Evolutionary conservation across 30 jellyfish, hydroid and myxozoan species (phyloP).

Genomic region (Catostylus mosaicus): DNA sequence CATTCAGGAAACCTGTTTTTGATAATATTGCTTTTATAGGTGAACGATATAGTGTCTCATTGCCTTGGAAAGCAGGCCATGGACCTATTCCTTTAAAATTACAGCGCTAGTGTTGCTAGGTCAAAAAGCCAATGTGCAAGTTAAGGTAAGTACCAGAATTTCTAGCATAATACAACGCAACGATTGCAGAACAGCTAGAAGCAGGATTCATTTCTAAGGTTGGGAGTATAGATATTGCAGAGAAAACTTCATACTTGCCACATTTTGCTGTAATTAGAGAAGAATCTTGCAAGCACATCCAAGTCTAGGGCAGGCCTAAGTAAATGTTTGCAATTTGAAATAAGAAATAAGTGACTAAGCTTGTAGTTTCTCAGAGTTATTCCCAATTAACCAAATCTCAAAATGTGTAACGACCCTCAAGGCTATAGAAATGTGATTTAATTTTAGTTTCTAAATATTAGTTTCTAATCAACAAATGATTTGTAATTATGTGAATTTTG

Average conservation of each 20-base stretch:
- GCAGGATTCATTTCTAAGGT: constrained; percentile 48
- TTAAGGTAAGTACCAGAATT: constrained; percentile 1
- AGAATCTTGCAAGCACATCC: too few species aligned
- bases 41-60: constrained; percentile 16
- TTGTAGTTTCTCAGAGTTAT: too few species aligned
- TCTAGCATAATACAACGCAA: not conserved
- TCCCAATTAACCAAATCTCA: too few species aligned
- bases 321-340: too few species aligned
- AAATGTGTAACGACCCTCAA: too few species aligned
- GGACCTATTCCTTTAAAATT: constrained; percentile 18
- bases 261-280: constrained; percentile 41
- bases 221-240: constrained; percentile 19
- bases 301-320: too few species aligned
- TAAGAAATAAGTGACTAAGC: too few species aligned
- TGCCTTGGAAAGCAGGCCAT: constrained; percentile 49
- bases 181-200: constrained; percentile 38
- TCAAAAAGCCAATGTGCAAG: constrained; percentile 13
- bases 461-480: too few species aligned
- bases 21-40: constrained; percentile 25
- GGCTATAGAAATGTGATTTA: too few species aligned
- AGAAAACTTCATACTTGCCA: constrained; percentile 33
- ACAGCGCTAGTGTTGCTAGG: not conserved
- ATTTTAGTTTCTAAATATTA: too few species aligned
- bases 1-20: constrained; percentile 10
- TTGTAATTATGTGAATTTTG: too few species aligned